phyloP scores from a whole-genome alignment of 2,113 vertebrate genomes.

The Varanus salvator region DNA sequence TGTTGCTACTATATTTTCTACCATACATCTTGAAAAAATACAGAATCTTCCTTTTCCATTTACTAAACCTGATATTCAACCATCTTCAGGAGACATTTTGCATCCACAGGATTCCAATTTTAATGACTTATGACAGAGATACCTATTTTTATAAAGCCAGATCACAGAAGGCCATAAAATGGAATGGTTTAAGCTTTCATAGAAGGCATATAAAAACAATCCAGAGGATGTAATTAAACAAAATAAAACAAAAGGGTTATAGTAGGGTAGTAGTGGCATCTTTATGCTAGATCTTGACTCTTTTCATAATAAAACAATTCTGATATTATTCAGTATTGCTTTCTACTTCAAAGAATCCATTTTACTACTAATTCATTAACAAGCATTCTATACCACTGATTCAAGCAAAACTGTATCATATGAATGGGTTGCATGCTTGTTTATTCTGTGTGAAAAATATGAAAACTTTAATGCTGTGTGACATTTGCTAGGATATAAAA shows the following conservation, averaged over 20 bases:
- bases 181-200: conserved; percentile 24
- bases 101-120: conserved; percentile 39
- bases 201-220: conserved; percentile 25
- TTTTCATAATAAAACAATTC: background rate
- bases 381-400: background rate
- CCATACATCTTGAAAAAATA: background rate
- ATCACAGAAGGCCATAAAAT: conserved; percentile 44
- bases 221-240: background rate
- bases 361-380: background rate
- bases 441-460: background rate
- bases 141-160: conserved; percentile 20
- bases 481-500: background rate
- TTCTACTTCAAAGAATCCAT: background rate
- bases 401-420: background rate
- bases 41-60: conserved; percentile 20
- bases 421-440: background rate
- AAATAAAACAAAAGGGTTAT: background rate
- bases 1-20: conserved; percentile 21
- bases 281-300: background rate
- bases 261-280: background rate
- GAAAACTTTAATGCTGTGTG: background rate
- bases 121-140: conserved; percentile 44
- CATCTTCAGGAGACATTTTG: conserved; percentile 17
- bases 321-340: background rate
- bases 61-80: background rate